Evolutionary conservation across 1,140 invertebrate genomes (phyloP).

Genomic region (Diorhabda sublineata): DNA sequence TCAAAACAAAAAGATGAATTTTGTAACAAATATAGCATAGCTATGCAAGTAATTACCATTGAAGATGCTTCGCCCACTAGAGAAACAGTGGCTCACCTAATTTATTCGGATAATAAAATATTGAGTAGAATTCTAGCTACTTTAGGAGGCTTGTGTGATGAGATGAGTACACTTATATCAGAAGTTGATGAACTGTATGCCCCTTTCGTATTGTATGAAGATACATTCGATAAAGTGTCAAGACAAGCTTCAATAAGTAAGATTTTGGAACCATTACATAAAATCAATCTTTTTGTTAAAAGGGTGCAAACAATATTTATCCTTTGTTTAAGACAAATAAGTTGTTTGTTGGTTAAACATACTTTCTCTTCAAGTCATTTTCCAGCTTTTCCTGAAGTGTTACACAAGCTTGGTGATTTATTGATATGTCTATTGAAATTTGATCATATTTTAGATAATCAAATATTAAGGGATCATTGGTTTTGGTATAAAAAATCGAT

Average conservation of each 20-base stretch:
- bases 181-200: constrained; percentile 65
- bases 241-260: constrained; percentile 36
- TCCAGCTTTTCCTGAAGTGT: constrained; percentile 51
- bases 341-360: constrained; percentile 54
- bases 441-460: constrained; percentile 65
- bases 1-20: constrained; percentile 52
- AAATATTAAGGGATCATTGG: constrained; percentile 64
- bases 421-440: constrained; percentile 66
- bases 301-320: constrained; percentile 62
- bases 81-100: constrained; percentile 62
- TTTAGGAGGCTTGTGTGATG: constrained; percentile 72
- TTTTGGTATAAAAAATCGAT: constrained; percentile 65
- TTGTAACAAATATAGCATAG: constrained; percentile 40
- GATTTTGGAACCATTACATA: constrained; percentile 57
- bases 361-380: constrained; percentile 48
- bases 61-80: constrained; percentile 60
- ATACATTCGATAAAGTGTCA: constrained; percentile 43
- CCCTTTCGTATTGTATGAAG: constrained; percentile 62
- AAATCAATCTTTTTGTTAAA: constrained; percentile 61
- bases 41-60: constrained; percentile 57
- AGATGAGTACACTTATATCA: constrained; percentile 64
- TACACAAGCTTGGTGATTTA: constrained; percentile 63
- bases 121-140: constrained; percentile 80
- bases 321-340: constrained; percentile 65
- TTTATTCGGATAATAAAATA: constrained; percentile 76